Conservation (phyloP, 2,888 invertebrate genomes). For the Chrysodeixis includens region DNA sequence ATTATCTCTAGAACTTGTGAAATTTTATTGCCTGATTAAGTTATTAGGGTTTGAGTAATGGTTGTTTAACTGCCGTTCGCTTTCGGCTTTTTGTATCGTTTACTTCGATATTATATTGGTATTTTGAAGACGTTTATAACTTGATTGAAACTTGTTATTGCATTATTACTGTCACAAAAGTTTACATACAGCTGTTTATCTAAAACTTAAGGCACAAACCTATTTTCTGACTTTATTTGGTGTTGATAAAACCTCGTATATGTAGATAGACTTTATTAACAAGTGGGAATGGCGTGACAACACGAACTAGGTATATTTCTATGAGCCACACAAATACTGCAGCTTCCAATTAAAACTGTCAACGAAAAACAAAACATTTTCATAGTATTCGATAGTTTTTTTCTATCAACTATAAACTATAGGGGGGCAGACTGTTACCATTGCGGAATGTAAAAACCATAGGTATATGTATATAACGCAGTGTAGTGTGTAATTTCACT, state of each 20-base stretch:
- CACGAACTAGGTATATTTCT: not conserved
- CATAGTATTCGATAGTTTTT: not conserved
- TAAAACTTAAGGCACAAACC: no score
- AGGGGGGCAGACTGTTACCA: no score
- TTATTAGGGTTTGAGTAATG: constrained; percentile 28
- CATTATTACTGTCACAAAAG: no score
- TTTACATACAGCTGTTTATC: no score
- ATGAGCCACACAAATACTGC: not conserved
- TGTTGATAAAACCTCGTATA: no score
- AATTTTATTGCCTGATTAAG: constrained; percentile 29
- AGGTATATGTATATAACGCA: no score
- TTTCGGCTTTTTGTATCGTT: constrained; percentile 1
- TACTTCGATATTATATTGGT: not conserved
- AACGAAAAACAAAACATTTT: not conserved
- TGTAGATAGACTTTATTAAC: no score
- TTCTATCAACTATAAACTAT: no score
- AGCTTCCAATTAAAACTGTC: not conserved
- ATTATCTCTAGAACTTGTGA: constrained; percentile 14
- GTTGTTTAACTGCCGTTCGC: constrained; percentile 10
- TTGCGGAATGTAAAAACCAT: no score
- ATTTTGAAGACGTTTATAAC: not conserved
- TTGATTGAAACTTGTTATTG: no score
- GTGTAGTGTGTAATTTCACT: no score
- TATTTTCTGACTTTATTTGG: no score
- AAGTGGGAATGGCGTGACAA: not conserved